phyloP scores from a whole-genome alignment of 2,113 vertebrate genomes.

The Panurus biarmicus region DNA sequence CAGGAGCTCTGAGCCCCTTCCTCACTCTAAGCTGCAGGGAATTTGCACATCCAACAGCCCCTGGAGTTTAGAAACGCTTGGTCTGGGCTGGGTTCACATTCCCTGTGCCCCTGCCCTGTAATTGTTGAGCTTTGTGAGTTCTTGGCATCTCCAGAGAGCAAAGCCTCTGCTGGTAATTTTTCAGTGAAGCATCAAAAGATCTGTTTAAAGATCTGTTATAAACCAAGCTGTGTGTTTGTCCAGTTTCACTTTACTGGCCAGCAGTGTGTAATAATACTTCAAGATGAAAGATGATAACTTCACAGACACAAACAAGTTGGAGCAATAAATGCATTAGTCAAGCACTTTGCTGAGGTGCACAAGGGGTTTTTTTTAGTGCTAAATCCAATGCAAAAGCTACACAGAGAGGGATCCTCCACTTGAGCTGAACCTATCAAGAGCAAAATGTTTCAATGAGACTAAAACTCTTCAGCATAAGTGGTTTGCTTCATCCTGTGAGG shows the following conservation, averaged over 20 bases:
- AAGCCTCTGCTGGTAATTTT: not conserved
- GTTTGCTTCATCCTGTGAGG: not conserved
- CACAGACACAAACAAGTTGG: not conserved
- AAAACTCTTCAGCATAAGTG: not conserved
- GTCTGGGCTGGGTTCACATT: not conserved
- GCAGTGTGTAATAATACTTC: not conserved
- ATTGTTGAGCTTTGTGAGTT: not conserved
- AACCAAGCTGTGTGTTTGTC: not conserved
- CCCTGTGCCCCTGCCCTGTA: not conserved
- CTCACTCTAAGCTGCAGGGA: not conserved
- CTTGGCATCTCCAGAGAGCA: not conserved
- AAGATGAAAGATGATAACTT: not conserved
- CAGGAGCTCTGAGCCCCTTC: not conserved
- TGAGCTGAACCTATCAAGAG: not conserved
- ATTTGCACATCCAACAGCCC: not conserved
- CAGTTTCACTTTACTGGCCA: constrained; percentile 13
- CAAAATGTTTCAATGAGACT: not conserved
- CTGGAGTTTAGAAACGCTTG: not conserved
- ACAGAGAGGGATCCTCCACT: not conserved
- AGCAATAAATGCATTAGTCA: constrained; percentile 2
- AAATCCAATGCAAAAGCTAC: not conserved
- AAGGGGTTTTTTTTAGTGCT: not conserved
- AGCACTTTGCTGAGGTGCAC: not conserved
- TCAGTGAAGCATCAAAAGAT: constrained; percentile 32
- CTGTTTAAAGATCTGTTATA: constrained; percentile 11